phyloP scores from a whole-genome alignment of 1,140 invertebrate species.

The Hylyphantes graminicola region DNA sequence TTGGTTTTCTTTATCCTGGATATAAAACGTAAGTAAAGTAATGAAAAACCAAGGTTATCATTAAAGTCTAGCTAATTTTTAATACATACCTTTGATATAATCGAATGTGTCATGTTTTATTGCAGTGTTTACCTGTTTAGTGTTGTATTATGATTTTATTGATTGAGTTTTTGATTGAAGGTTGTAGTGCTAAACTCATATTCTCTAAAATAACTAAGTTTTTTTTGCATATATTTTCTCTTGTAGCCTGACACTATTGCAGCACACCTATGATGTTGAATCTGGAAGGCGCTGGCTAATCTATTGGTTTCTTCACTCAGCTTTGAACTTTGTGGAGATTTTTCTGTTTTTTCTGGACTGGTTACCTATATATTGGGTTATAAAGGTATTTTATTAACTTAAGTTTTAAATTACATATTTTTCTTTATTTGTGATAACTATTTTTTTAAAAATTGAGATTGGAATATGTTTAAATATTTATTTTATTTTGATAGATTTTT shows the following conservation, averaged over 20 bases:
- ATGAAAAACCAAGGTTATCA: background rate
- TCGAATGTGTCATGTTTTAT: background rate
- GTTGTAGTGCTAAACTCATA: too few relatives aligned
- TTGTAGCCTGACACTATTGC: background rate
- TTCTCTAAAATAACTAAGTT: background rate
- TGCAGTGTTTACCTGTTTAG: background rate
- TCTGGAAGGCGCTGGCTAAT: slow-evolving; percentile 5
- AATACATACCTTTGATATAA: background rate
- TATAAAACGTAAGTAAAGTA: slow-evolving; percentile 44
- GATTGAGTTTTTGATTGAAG: background rate
- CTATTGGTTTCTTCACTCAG: slow-evolving; percentile 39
- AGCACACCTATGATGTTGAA: background rate
- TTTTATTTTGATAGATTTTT: too few relatives aligned
- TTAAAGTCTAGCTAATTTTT: background rate
- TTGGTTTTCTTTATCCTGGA: slow-evolving; percentile 41
- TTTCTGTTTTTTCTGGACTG: slow-evolving; percentile 36
- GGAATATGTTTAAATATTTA: too few relatives aligned
- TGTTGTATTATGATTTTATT: background rate
- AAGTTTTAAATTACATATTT: too few relatives aligned
- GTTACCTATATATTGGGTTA: slow-evolving; percentile 39
- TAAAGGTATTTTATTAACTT: slow-evolving; percentile 9
- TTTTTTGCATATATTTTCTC: background rate
- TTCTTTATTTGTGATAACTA: too few relatives aligned
- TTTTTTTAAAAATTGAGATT: too few relatives aligned
- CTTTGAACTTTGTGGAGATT: slow-evolving; percentile 26